Conservation (phyloP, 1,140 invertebrate genomes). For the Leptestheria dahalacensis region DNA sequence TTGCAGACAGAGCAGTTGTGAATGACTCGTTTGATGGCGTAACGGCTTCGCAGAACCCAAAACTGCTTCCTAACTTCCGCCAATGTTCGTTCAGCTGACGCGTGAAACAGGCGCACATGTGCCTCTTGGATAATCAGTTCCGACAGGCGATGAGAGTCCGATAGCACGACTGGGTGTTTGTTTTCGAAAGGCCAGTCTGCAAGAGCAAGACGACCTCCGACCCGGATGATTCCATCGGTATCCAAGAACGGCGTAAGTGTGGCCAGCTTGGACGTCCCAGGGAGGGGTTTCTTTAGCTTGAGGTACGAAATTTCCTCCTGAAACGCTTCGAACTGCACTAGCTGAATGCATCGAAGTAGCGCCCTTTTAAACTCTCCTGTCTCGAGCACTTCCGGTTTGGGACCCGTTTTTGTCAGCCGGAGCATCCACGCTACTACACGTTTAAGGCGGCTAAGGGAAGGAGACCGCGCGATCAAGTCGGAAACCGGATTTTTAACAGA, state of each 20-base stretch:
- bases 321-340: neutral
- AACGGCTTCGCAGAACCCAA: conserved; percentile 12
- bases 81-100: neutral
- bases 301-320: neutral
- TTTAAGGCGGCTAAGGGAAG: neutral
- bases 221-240: neutral
- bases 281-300: neutral
- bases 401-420: neutral
- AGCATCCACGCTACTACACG: neutral
- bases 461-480: neutral
- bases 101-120: neutral
- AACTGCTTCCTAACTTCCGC: conserved; percentile 1
- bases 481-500: neutral
- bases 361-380: too few species aligned
- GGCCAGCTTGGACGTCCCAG: neutral
- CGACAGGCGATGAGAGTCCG: neutral
- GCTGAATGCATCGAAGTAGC: neutral
- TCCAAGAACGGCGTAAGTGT: conserved; percentile 2
- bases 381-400: neutral
- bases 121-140: neutral
- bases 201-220: neutral
- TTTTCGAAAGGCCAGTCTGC: neutral
- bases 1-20: neutral
- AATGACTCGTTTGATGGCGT: neutral
- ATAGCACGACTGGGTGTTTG: neutral